A percentile compares a stretch with the other conserved stretches of the same genome.
These are phyloP conservation scores for Spilosoma lubricipeda DNA, from an alignment of 2,888 invertebrate genomes.

Conservation along the genomic window DNA sequence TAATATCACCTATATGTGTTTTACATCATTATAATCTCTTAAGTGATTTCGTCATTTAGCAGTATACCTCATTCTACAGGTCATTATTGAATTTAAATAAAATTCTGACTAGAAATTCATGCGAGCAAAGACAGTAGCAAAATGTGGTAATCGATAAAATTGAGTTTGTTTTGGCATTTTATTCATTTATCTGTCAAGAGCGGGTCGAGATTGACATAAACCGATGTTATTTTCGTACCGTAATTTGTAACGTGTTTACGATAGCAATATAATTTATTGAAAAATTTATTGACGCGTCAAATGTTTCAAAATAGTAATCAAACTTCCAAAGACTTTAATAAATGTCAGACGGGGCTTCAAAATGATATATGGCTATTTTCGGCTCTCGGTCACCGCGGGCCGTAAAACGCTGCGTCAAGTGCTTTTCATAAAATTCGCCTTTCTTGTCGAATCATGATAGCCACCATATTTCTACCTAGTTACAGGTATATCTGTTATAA, in stretches of 20 bases:
- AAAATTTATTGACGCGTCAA: conserved; percentile 42
- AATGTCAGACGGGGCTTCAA: conserved; percentile 69
- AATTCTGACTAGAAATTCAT: neutral
- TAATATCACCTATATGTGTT: neutral
- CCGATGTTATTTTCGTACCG: conserved; percentile 6
- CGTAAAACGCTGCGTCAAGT: conserved; percentile 73
- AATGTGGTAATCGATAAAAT: neutral
- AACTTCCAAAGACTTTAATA: conserved; percentile 71
- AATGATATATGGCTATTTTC: conserved; percentile 74
- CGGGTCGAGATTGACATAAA: neutral
- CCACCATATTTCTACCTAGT: too few species aligned
- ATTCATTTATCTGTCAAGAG: conserved; percentile 7
- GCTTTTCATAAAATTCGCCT: conserved; percentile 65
- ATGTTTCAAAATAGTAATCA: conserved; percentile 64
- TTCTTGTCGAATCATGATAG: conserved; percentile 67
- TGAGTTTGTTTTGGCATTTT: neutral
- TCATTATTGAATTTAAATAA: neutral
- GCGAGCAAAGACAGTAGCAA: neutral
- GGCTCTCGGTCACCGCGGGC: conserved; percentile 57
- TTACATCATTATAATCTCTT: neutral
- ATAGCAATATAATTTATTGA: conserved; percentile 33
- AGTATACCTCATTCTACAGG: neutral
- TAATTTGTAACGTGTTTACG: conserved; percentile 8
- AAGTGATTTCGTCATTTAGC: neutral
- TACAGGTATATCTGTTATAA: conserved; percentile 58